Evolutionary conservation across 2,888 invertebrate genomes (phyloP), one percentile per base, ranked within the genome.

Genomic region (Drosophila multiciliata): DNA sequence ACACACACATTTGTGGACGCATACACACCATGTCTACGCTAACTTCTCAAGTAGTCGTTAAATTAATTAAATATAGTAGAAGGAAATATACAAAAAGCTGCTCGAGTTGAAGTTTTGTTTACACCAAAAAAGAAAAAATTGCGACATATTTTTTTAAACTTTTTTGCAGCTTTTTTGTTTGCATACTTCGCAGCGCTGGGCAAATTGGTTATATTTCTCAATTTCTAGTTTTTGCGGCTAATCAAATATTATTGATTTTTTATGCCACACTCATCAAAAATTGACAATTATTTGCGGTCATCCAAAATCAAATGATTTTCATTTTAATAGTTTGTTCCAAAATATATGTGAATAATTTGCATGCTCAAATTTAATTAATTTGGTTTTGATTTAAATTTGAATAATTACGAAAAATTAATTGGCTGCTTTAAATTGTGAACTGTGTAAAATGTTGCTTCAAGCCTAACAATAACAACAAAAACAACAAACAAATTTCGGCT

Each of bases 1-100:
- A 66, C 35, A 23, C 45, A 33, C 12, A 38, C 26, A 42, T 6
- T 6, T 29, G 5, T 29, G 6, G 29, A 29, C 29, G 29, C 5
- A 29, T 29, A 29, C 11, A 49, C 49, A 55, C 36, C 45, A 68
- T 72, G 74, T 82, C 75, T 85, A 68, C 80, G 67, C 80, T 78
- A 87, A 91, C 89, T 90, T 89, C 90, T 90, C 88, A 91, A 90
- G 90, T 91, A 90, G 90, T 90, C 90, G 87, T 84, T 86, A 86
- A 90, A 88, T 91, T 91, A 91, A 90, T 90, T 91, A 90, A 91
- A 88, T 90, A 90, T 81, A 87, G 79, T 87, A 76, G 73, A 74
- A 68, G 75, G 64, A 72, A 84, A 77, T 78, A 73, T 73, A 70
- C 63, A 71, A 62, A 77, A 70, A 58, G 40, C 53, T 55, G 69